These are phyloP conservation scores for Polypedilum vanderplanki DNA, from an alignment of 1,140 invertebrate genomes.

Conservation along the genomic window DNA sequence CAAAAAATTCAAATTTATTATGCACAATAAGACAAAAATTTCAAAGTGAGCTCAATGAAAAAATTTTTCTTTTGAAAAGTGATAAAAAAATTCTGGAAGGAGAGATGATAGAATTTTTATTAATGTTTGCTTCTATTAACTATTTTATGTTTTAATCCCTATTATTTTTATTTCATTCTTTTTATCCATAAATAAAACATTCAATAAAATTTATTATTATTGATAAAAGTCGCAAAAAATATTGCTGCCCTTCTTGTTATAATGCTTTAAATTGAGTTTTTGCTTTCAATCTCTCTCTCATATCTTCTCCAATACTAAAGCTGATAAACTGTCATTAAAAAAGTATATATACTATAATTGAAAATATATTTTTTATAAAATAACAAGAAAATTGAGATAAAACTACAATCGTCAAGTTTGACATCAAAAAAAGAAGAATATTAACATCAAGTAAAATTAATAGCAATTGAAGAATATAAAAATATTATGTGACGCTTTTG, in stretches of 20 bases:
- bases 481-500: not conserved
- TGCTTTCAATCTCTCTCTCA: too few relatives aligned
- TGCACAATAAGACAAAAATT: too few relatives aligned
- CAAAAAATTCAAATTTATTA: too few relatives aligned
- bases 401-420: not conserved
- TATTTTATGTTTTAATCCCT: not conserved
- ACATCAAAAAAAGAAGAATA: not conserved
- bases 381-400: not conserved
- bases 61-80: not conserved
- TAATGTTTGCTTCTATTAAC: slow-evolving; percentile 1
- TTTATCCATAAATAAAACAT: too few relatives aligned
- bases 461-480: not conserved
- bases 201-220: too few relatives aligned
- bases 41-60: not conserved
- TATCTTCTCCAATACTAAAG: too few relatives aligned
- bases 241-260: too few relatives aligned
- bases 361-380: slow-evolving; percentile 20
- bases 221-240: too few relatives aligned
- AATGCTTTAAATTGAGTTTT: too few relatives aligned
- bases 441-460: slow-evolving; percentile 14
- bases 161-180: too few relatives aligned
- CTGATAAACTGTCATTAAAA: too few relatives aligned
- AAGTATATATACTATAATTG: not conserved
- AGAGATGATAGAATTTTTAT: not conserved
- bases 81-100: not conserved